phyloP scores from a whole-genome alignment of 2,888 invertebrate species.

The Agrochola litura region DNA sequence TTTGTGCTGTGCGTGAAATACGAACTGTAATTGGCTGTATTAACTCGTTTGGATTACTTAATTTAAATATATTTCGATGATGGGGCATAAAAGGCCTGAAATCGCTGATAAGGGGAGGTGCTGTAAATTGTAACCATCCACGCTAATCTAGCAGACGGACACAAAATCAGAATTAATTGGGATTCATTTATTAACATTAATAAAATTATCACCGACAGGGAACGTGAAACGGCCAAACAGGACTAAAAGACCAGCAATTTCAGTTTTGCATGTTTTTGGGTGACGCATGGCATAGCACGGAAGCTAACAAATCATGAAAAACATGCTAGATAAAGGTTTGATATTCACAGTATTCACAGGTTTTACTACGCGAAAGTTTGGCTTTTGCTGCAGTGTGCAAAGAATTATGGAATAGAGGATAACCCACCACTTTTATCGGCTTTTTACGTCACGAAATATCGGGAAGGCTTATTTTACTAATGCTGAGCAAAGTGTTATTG shows the following conservation, averaged over 20 bases:
- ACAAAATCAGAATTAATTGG: slow-evolving; percentile 25
- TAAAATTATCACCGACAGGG: neutral
- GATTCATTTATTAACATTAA: slow-evolving; percentile 8
- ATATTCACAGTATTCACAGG: neutral
- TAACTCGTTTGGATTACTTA: slow-evolving; percentile 59
- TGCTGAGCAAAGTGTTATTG: no score
- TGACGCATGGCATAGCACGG: neutral
- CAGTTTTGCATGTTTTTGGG: neutral
- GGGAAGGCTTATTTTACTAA: neutral
- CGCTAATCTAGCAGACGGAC: slow-evolving; percentile 20
- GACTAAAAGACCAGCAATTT: neutral
- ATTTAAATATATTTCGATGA: slow-evolving; percentile 56
- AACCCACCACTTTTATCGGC: neutral
- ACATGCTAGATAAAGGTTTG: slow-evolving; percentile 1
- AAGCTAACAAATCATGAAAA: slow-evolving; percentile 1
- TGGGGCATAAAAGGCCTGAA: slow-evolving; percentile 35
- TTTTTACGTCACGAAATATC: neutral
- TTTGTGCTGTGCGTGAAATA: slow-evolving; percentile 60
- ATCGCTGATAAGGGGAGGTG: slow-evolving; percentile 48
- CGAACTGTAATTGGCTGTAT: slow-evolving; percentile 61
- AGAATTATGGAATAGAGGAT: neutral
- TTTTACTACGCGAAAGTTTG: neutral
- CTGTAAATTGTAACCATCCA: slow-evolving; percentile 27
- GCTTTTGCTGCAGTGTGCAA: neutral
- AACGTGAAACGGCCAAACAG: neutral